Base-by-base conservation (phyloP, 2,113 vertebrate genomes). In the Atractosteus spatula region DNA sequence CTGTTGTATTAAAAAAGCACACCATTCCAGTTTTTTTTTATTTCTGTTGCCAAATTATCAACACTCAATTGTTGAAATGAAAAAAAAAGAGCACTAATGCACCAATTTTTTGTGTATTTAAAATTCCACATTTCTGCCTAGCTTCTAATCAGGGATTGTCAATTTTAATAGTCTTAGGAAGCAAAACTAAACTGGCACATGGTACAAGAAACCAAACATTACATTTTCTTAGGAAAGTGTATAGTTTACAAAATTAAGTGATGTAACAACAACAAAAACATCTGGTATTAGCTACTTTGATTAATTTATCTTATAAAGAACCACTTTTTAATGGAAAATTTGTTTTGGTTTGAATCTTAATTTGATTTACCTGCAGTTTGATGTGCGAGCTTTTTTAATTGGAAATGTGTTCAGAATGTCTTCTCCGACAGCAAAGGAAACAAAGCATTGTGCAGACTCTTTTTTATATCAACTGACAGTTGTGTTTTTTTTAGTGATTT, bases 61-160 rank as follows among this genome's bases (percentile, higher is more conserved):
- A 29, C 29, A 29, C 1, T 29, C 29, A 29, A 29, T 29, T 29
- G 29, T 29, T 29, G 29, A 29, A 29, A 29, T 29, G 29, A 29
- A 29, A 29, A 29, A 29, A 29, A 29, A 29, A 29, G 29, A 29
- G 29, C 29, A 29, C 29, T 29, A 29, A 2, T 29, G 2, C 29
- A 29, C 0, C 1, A 29, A 2, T 29, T 29, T 29, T 29, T 29
- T 29, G 29, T 29, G 29, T 29, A 29, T 29, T 29, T 29, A 29
- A 29, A 29, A 29, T 29, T 29, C 29, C 29, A 29, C 29, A 29
- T 2, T 29, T 29, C 1, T 29, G 29, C 29, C 29, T 29, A 29
- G 29, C 29, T 29, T 75, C 79, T 81, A 83, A 86, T 85, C 79
- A 79, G 76, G 77, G 76, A 79, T 81, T 85, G 81, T 73, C 70